Base-by-base conservation (phyloP, 2,888 invertebrate species). In the Spisula subtruncata region DNA sequence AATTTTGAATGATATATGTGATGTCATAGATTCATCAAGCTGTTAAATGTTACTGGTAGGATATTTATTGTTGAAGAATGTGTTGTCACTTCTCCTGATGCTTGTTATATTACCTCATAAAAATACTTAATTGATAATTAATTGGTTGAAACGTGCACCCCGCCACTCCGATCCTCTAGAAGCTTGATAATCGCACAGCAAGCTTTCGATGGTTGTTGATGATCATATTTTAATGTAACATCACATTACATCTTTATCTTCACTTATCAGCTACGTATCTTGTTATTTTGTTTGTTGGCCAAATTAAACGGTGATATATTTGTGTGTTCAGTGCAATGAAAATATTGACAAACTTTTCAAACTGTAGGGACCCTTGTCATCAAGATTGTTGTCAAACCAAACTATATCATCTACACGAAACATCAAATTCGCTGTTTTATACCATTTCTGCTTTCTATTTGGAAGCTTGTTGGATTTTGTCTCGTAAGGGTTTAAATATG, bases 251-350 rank as follows among this genome's bases (percentile, higher is more conserved):
- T 84, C 83, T 41, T 83, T 84, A 83, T 85, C 89, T 71, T 66
- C 29, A n/a, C 56, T 85, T 92, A 90, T 92, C 92, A 80, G 35
- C 25, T 1, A 46, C 71, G 83, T 90, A 89, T 92, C 90, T 87
- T 88, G 87, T 89, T 75, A 83, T 83, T 89, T 86, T 92, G 89
- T 92, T 90, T 92, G 92, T 90, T 85, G 89, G 89, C 83, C 90
- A 92, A 92, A 92, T 92, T 90, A 92, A 92, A 92, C 56, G 51
- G 88, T 85, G 92, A 92, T 92, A 92, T 90, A 89, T 90, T 85
- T 92, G 92, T 92, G 83, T 92, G 85, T 87, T 90, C 88, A 89
- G 83, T 51, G 35, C 84, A 88, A 85, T 60, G 85, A 90, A 85
- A 92, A 92, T 92, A 92, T 92, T 92, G 87, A 83, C 92, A 85